Evolutionary conservation across 2,888 invertebrate genomes (phyloP), one percentile per base, ranked within the genome.

Genomic region (Disparrhopalites patrizii): DNA sequence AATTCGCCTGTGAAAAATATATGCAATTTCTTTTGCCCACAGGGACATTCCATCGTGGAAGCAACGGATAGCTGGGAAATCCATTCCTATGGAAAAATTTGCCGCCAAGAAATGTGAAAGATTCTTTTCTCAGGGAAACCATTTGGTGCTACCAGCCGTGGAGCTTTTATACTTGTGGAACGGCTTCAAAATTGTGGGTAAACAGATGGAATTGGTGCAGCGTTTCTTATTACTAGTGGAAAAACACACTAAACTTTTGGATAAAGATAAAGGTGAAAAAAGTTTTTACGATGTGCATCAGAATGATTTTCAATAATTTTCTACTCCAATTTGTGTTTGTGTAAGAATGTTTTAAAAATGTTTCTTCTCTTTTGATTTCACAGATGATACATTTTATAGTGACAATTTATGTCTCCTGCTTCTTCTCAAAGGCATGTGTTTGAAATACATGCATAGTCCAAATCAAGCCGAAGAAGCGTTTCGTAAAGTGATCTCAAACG

Each of bases 41-140:
- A 91, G 90, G 74, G 85, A 87, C 75, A 91, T 92, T 4, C 90
- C 94, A 2, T 83, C 83, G 61, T 86, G 87, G 79, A 93, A 92
- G 76, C 91, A 94, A 77, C 85, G 91, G 65, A 91, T 97, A 63
- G 95, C 96, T 31, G 97, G 98, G 0, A 97, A 97, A 81, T 96
- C 96, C 0, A 81, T 98, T 71, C 97, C 98, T 1, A 89, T 96
- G 86, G 97, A 98, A 80, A 98, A 98, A 80, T 97, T 96, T 80
- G 89, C 90, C 52, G 85, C 91, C n/a, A 89, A 87, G 77, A 91
- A 93, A 75, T 85, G 92, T 51, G 85, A 87, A 72, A 84, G 93
- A 58, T 96, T 86, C 80, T 84, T 85, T 69, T 83, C 83, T 38
- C 93, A 94, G 78, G 85, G 86, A 58, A 84, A 87, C 60, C 82